Evolutionary conservation across 2,888 invertebrate genomes (phyloP).

Genomic region (Silvanus unidentatus): DNA sequence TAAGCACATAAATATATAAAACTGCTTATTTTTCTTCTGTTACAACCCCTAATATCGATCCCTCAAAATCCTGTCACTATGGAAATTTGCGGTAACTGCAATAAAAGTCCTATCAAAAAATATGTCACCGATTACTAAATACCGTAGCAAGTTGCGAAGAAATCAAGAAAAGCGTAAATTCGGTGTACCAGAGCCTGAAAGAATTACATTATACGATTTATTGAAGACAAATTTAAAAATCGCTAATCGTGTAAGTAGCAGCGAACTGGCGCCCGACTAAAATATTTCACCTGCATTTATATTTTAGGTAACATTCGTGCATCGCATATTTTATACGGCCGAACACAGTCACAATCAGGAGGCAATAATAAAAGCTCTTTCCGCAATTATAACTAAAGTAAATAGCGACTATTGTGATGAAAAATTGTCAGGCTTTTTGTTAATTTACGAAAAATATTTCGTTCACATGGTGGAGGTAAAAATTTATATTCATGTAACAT

Average conservation of each 20-base stretch:
- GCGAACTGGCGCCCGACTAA: too few species aligned
- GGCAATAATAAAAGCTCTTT: constrained; percentile 1
- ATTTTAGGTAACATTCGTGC: constrained; percentile 27
- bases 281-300: neutral
- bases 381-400: constrained; percentile 26
- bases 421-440: constrained; percentile 45
- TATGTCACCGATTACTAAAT: neutral
- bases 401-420: constrained; percentile 48
- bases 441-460: constrained; percentile 51
- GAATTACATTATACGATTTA: constrained; percentile 24
- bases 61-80: too few species aligned
- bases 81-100: too few species aligned
- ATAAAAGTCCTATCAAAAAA: neutral
- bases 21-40: too few species aligned
- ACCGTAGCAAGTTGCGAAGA: neutral
- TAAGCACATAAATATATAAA: too few species aligned
- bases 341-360: constrained; percentile 18
- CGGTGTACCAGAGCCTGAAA: constrained; percentile 20
- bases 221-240: constrained; percentile 26
- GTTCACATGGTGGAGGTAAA: constrained; percentile 49
- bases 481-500: neutral
- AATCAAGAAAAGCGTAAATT: neutral
- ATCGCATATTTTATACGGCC: constrained; percentile 29
- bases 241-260: constrained; percentile 23
- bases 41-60: too few species aligned